Conservation (phyloP, 2,888 invertebrate genomes). For the Linnaemya vulpina region DNA sequence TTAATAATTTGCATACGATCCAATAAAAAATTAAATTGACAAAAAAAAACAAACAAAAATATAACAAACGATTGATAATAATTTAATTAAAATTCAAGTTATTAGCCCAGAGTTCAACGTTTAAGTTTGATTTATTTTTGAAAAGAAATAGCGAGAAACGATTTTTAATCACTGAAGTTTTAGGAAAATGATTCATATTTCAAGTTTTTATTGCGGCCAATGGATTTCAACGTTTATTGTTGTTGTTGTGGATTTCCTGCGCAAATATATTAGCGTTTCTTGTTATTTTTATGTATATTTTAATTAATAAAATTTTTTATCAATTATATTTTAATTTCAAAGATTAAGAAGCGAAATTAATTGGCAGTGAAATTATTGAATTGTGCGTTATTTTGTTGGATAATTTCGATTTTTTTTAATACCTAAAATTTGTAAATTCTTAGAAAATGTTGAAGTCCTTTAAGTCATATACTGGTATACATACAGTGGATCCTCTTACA, state of each 20-base stretch:
- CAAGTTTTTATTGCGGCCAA: not conserved
- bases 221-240: not conserved
- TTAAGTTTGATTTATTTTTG: constrained; percentile 19
- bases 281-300: not conserved
- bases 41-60: too few species aligned
- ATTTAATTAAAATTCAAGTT: constrained; percentile 41
- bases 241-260: not conserved
- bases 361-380: not conserved
- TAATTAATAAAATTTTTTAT: not conserved
- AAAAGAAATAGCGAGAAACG: not conserved
- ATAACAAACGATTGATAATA: constrained; percentile 26
- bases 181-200: constrained; percentile 23
- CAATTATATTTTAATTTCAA: not conserved
- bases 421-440: too few species aligned
- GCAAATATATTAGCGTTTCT: not conserved
- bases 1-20: constrained; percentile 16
- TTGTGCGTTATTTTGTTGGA: not conserved
- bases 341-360: not conserved
- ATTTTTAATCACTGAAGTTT: constrained; percentile 9
- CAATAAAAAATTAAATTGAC: not conserved
- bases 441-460: too few species aligned
- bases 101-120: constrained; percentile 5
- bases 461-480: too few species aligned
- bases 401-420: too few species aligned
- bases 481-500: too few species aligned